phyloP scores from a whole-genome alignment of 2,113 vertebrate species.

The Solenodon paradoxus region DNA sequence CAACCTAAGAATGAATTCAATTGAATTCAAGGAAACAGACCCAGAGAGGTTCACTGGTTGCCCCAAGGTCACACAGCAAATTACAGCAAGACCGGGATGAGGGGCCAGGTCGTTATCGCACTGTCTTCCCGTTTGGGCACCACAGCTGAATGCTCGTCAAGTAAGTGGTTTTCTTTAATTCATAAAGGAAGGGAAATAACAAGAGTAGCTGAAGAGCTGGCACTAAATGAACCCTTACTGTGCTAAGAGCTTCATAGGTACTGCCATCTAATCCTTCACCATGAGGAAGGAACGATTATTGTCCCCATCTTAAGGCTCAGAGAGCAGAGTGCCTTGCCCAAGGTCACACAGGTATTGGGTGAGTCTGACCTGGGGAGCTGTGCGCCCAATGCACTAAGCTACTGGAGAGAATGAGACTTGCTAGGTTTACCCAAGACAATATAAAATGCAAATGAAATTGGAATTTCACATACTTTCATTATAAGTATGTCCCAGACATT shows the following conservation, averaged over 20 bases:
- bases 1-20: neutral
- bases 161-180: neutral
- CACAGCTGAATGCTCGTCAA: neutral
- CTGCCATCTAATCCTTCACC: neutral
- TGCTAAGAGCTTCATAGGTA: neutral
- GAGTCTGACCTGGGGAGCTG: neutral
- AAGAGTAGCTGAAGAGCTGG: neutral
- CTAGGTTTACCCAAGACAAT: neutral
- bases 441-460: neutral
- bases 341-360: neutral
- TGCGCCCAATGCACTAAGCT: neutral
- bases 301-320: neutral
- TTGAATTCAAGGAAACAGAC: slow-evolving; percentile 59
- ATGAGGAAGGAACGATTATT: neutral
- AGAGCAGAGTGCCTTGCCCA: neutral
- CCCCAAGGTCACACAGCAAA: neutral
- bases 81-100: accelerated
- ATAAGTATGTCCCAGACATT: neutral
- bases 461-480: neutral
- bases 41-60: neutral
- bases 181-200: neutral
- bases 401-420: neutral
- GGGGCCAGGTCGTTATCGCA: neutral
- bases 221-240: neutral
- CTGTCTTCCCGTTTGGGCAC: neutral